Conservation (phyloP, 2,888 invertebrate species). For the Agrotis puta region DNA sequence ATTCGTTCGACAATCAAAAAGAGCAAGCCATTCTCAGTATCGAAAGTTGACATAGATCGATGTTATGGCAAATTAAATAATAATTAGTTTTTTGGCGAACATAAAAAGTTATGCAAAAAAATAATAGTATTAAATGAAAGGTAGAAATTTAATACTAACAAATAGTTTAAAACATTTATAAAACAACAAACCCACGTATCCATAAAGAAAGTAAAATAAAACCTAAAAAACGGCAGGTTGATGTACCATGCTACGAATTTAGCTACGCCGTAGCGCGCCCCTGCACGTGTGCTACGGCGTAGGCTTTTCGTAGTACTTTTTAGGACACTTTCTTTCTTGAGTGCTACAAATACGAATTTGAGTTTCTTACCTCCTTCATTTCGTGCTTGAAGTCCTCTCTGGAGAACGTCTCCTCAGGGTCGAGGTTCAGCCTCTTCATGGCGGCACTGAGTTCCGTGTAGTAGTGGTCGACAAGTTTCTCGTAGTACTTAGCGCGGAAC, state of each 20-base stretch:
- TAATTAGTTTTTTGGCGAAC: no score
- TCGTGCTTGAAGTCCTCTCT: constrained; percentile 75
- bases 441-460: constrained; percentile 69
- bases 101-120: no score
- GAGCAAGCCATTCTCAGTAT: no score
- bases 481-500: constrained; percentile 73
- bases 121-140: no score
- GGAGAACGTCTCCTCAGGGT: constrained; percentile 73
- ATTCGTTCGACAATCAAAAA: no score
- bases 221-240: background rate
- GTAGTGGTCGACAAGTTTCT: constrained; percentile 69
- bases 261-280: constrained; percentile 27
- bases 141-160: background rate
- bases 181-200: no score
- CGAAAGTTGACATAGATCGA: no score
- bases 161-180: background rate
- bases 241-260: background rate
- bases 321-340: background rate
- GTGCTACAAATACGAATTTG: background rate
- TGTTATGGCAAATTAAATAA: no score
- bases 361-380: constrained; percentile 69
- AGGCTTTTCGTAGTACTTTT: background rate
- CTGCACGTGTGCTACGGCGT: constrained; percentile 5
- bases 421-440: constrained; percentile 68
- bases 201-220: background rate